These are phyloP conservation scores for Ditylenchus dipsaci DNA, from an alignment of 1,140 invertebrate species.

Conservation along the genomic window DNA sequence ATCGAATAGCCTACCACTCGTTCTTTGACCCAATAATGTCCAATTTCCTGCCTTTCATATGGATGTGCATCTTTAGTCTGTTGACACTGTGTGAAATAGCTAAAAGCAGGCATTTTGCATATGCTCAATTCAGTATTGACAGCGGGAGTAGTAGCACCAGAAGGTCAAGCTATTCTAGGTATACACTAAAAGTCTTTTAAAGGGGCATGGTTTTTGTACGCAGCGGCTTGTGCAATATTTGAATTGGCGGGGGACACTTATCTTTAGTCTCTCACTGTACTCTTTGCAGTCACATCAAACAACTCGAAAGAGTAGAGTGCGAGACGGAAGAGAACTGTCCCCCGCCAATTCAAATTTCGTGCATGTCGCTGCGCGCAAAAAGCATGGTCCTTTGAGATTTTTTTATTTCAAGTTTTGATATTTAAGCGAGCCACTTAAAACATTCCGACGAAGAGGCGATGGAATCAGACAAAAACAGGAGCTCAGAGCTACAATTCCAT, in stretches of 20 bases:
- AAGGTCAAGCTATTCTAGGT: constrained; percentile 6
- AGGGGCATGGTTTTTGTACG: too few species aligned
- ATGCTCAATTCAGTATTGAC: constrained; percentile 50
- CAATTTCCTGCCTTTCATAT: constrained; percentile 55
- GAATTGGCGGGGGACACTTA: too few species aligned
- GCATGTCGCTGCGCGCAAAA: too few species aligned
- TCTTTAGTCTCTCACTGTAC: too few species aligned
- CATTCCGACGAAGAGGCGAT: constrained; percentile 37
- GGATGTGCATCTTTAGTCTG: constrained; percentile 54
- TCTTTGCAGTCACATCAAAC: too few species aligned
- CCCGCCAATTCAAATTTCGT: too few species aligned
- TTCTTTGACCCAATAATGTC: constrained; percentile 52
- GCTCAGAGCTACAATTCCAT: constrained; percentile 53
- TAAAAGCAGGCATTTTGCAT: constrained; percentile 54
- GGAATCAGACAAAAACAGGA: constrained; percentile 46
- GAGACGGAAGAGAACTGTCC: too few species aligned
- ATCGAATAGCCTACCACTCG: constrained; percentile 55
- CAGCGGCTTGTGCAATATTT: too few species aligned
- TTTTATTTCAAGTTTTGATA: background rate
- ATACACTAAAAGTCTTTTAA: background rate
- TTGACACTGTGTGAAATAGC: constrained; percentile 52
- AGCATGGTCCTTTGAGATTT: background rate
- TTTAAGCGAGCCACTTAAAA: constrained; percentile 45
- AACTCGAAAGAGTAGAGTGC: too few species aligned
- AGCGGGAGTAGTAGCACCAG: constrained; percentile 13